Conservation (phyloP, 2,113 vertebrate species). For the Ammospiza nelsoni region DNA sequence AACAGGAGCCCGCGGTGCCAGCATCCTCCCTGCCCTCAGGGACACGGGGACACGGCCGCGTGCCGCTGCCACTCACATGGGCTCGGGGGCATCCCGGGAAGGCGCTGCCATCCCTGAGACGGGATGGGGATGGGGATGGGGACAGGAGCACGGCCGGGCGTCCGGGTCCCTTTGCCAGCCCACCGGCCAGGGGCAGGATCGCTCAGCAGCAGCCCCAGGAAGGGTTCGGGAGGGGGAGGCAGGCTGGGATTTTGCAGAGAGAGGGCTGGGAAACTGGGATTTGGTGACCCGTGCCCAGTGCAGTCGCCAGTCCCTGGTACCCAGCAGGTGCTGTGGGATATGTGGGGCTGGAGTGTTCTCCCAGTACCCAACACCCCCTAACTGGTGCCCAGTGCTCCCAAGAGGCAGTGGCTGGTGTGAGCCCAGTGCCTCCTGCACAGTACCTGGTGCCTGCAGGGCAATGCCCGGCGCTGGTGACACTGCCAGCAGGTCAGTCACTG, state of each 20-base stretch:
- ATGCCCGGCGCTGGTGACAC: rapidly evolving
- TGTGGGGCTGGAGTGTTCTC: background rate
- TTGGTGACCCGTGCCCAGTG: rapidly evolving
- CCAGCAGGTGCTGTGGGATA: rapidly evolving
- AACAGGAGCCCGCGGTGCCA: background rate
- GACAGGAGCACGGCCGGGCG: rapidly evolving
- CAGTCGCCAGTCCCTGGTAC: no score
- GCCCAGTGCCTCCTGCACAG: background rate
- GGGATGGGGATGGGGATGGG: background rate
- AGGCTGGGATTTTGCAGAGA: background rate
- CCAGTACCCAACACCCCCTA: rapidly evolving
- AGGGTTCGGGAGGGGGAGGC: rapidly evolving
- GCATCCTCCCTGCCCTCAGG: background rate
- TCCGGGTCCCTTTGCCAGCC: background rate
- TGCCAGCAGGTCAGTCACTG: background rate
- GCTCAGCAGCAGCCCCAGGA: rapidly evolving
- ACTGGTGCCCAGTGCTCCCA: background rate
- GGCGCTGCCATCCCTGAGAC: background rate
- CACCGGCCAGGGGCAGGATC: background rate
- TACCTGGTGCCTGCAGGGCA: no score
- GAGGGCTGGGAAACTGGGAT: background rate
- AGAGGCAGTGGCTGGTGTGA: no score
- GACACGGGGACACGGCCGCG: background rate
- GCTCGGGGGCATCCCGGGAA: rapidly evolving
- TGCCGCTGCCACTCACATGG: background rate